phyloP scores from a whole-genome alignment of 2,797 vertebrate species.

The Typhlichthys subterraneus region DNA sequence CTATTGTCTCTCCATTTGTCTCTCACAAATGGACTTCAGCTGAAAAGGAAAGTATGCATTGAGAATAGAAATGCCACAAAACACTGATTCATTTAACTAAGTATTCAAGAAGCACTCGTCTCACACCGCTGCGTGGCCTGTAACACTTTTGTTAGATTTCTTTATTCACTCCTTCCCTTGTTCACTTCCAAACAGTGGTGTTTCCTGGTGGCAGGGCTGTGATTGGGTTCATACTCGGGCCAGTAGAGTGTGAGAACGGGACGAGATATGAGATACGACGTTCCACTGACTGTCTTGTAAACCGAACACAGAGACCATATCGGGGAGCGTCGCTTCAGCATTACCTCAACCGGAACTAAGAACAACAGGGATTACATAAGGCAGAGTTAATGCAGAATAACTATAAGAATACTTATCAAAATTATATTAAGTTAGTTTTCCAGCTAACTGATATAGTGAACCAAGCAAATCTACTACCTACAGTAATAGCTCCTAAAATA shows the following conservation, averaged over 20 bases:
- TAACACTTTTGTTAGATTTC: constrained; percentile 26
- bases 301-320: constrained; percentile 66
- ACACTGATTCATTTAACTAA: not conserved
- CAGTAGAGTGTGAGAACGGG: constrained; percentile 68
- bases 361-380: constrained; percentile 45
- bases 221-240: constrained; percentile 69
- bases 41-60: constrained; percentile 4
- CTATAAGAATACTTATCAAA: constrained; percentile 4
- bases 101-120: not conserved
- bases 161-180: constrained; percentile 38
- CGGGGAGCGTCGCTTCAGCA: constrained; percentile 55
- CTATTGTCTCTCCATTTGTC: constrained; percentile 11
- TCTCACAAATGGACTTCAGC: constrained; percentile 9
- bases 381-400: constrained; percentile 30
- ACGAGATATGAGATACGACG: constrained; percentile 76
- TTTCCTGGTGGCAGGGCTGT: constrained; percentile 59
- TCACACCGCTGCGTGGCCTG: constrained; percentile 1
- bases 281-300: constrained; percentile 75
- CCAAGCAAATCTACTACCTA: not conserved
- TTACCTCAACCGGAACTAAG: constrained; percentile 42
- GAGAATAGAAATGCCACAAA: not conserved
- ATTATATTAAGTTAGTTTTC: not conserved
- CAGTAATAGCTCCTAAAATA: too few species aligned
- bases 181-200: constrained; percentile 39
- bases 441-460: not conserved